Evolutionary conservation across 2,888 invertebrate genomes (phyloP).

Genomic region (Andrena hattorfiana): DNA sequence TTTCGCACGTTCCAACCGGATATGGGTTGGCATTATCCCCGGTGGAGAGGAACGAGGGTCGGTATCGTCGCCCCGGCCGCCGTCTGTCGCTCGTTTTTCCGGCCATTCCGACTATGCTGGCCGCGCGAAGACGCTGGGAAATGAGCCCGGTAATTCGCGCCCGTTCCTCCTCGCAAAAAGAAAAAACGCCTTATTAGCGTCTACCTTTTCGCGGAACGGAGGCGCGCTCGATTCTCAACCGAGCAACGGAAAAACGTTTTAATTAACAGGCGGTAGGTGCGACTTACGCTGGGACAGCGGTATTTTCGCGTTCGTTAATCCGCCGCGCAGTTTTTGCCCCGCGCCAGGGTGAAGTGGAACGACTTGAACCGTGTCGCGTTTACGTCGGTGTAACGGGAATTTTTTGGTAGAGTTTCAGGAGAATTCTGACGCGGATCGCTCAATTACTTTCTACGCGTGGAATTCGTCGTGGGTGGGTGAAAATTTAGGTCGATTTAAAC

Average conservation of each 20-base stretch:
- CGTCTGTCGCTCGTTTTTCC: conserved; percentile 65
- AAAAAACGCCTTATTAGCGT: conserved; percentile 63
- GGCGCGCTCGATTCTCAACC: conserved; percentile 10
- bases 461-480: background rate
- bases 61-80: conserved; percentile 26
- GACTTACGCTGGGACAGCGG: conserved; percentile 3
- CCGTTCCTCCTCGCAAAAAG: conserved; percentile 50
- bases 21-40: conserved; percentile 71
- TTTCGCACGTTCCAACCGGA: conserved; percentile 73
- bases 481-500: too few relatives aligned
- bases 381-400: conserved; percentile 1
- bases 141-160: conserved; percentile 64
- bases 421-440: background rate
- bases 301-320: conserved; percentile 21
- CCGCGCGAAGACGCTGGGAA: conserved; percentile 56
- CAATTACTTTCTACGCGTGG: background rate
- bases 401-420: conserved; percentile 3
- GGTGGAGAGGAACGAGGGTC: conserved; percentile 38
- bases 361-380: background rate
- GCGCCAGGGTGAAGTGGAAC: background rate
- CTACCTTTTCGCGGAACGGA: conserved; percentile 45
- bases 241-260: conserved; percentile 38
- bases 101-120: conserved; percentile 48
- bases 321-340: background rate
- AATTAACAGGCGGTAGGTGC: conserved; percentile 36